Conservation (phyloP, 2,797 vertebrate genomes). For the Eospalax fontanierii region DNA sequence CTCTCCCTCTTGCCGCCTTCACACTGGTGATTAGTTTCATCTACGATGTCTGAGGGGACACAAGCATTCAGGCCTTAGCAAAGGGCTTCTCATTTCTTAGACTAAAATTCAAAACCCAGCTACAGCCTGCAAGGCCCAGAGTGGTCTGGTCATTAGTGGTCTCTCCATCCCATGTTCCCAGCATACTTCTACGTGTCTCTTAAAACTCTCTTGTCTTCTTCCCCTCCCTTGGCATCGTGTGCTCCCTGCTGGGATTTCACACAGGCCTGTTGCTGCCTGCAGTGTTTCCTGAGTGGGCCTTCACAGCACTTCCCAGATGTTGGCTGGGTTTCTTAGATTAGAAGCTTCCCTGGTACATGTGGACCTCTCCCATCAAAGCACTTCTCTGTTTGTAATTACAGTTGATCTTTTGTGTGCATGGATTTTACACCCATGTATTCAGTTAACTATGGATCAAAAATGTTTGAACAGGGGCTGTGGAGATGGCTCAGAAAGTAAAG, state of each 20-base stretch:
- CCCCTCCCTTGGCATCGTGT: too few species aligned
- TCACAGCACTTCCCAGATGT: background rate
- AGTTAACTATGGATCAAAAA: background rate
- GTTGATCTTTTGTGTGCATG: background rate
- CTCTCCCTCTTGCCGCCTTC: background rate
- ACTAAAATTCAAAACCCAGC: background rate
- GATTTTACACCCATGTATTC: background rate
- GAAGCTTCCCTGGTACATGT: background rate
- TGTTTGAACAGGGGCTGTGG: background rate
- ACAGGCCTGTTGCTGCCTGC: accelerated
- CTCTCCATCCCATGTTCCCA: background rate
- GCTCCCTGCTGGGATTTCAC: background rate
- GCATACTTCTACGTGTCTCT: background rate
- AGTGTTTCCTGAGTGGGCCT: background rate
- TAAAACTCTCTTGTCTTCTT: background rate
- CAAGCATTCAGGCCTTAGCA: background rate
- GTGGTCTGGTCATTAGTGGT: background rate
- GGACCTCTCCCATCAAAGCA: background rate
- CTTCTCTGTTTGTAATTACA: background rate
- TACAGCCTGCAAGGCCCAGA: background rate
- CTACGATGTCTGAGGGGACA: background rate
- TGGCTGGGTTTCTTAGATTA: background rate
- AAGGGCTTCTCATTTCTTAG: background rate
- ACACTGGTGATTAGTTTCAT: background rate
- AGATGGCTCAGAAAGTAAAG: too few species aligned